These are phyloP conservation scores for Lutjanus erythropterus DNA, from an alignment of 2,113 vertebrate genomes.

Conservation along the genomic window DNA sequence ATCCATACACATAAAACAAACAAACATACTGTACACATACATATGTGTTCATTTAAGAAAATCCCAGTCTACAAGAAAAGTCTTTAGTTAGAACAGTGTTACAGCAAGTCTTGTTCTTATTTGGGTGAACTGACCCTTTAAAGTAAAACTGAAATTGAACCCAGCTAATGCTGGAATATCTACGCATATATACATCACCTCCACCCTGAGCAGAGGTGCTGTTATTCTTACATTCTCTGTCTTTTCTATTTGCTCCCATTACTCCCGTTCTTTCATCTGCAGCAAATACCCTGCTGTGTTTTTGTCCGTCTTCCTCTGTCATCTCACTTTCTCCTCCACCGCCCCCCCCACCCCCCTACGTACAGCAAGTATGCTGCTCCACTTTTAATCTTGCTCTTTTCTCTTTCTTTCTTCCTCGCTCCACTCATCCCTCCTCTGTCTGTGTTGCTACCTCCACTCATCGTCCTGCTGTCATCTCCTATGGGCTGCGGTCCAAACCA, in stretches of 20 bases:
- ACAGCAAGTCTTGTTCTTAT: too few relatives aligned
- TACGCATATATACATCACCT: neutral
- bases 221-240: neutral
- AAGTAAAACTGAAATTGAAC: neutral
- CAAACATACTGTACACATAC: too few relatives aligned
- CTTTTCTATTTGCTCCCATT: constrained; percentile 22
- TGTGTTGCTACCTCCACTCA: constrained; percentile 42
- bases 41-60: too few relatives aligned
- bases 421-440: constrained; percentile 9
- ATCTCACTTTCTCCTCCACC: neutral
- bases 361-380: neutral
- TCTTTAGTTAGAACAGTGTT: too few relatives aligned
- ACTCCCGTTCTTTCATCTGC: constrained; percentile 17
- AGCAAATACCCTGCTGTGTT: constrained; percentile 37
- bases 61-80: too few relatives aligned
- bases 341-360: neutral
- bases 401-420: constrained; percentile 17
- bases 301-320: constrained; percentile 30
- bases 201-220: neutral
- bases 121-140: constrained; percentile 1
- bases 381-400: constrained; percentile 19
- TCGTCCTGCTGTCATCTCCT: constrained; percentile 63
- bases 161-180: neutral
- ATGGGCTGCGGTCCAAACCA: constrained; percentile 47
- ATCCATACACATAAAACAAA: too few relatives aligned